Conservation (phyloP, 2,797 vertebrate species). For the Nothura maculosa region DNA sequence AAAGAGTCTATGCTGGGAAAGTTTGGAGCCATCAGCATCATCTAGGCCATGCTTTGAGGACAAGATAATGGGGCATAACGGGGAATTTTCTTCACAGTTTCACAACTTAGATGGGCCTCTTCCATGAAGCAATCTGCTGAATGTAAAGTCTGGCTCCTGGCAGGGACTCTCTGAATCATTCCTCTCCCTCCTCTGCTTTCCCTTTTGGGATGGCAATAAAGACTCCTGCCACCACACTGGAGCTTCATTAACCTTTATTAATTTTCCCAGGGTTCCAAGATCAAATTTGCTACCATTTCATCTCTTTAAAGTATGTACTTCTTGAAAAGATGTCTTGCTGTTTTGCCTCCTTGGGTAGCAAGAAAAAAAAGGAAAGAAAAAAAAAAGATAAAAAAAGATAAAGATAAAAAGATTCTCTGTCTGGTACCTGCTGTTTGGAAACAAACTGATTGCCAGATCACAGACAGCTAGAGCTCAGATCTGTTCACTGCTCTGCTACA, state of each 20-base stretch:
- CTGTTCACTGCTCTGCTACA: background rate
- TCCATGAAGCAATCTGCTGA: slow-evolving; percentile 3
- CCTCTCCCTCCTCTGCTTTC: slow-evolving; percentile 60
- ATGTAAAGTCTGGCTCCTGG: slow-evolving; percentile 31
- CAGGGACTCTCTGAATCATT: slow-evolving; percentile 60
- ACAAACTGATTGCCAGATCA: slow-evolving; percentile 54
- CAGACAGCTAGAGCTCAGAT: background rate
- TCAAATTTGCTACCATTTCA: slow-evolving; percentile 59
- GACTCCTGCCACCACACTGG: slow-evolving; percentile 24
- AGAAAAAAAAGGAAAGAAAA: slow-evolving; percentile 12
- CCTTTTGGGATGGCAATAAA: slow-evolving; percentile 40
- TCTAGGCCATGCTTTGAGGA: background rate
- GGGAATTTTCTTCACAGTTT: background rate
- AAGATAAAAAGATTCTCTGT: slow-evolving; percentile 28
- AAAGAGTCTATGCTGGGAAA: background rate
- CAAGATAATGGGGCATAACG: background rate
- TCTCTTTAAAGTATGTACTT: slow-evolving; percentile 25
- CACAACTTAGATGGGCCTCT: background rate
- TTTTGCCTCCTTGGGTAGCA: slow-evolving; percentile 36
- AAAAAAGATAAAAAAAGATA: background rate
- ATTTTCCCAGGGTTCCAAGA: slow-evolving; percentile 47
- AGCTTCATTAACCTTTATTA: slow-evolving; percentile 72
- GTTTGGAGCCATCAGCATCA: background rate
- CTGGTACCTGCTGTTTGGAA: slow-evolving; percentile 61
- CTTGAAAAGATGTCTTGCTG: slow-evolving; percentile 40